Evolutionary conservation across 2,888 invertebrate genomes (phyloP), one percentile per base, ranked within the genome.

Genomic region (Drepana falcataria): DNA sequence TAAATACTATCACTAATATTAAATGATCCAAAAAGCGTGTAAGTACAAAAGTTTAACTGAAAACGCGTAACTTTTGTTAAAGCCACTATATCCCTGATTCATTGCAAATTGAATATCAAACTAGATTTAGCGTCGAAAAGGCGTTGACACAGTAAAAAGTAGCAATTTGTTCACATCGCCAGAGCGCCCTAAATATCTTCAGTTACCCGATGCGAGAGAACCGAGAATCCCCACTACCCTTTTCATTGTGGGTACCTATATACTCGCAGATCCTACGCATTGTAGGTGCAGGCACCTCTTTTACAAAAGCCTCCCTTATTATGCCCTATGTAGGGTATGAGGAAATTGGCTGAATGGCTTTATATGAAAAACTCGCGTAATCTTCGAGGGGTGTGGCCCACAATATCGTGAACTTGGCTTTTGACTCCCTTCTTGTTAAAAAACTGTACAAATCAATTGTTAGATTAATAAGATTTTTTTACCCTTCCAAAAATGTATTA

Each of bases 301-400:
- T 82, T 79, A 87, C 84, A 88, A 87, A 87, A 87, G 86, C 84
- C 79, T 84, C 81, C 84, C 83, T 87, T 89, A 89, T 91, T 88
- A 87, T 87, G 83, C 85, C 84, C 81, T 82, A 79, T 86, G 83
- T 85, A 82, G 87, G 85, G 85, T 90, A 87, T 87, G 83, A 87
- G 87, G 87, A 87, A 89, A 91, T 90, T 89, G 90, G 87, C 83
- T 87, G 85, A 87, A 89, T 89, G 82, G 88, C 85, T 85, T 87
- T 85, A 84, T 88, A 88, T 87, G 85, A 89, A 90, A 90, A 89
- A 87, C 83, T 87, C 85, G 68, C 82, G 87, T 87, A 88, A 89
- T 89, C 83, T 88, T 79, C 78, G 78, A 72, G 69, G 79, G 82
- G 81, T 80, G 77, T 79, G 78, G 75, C 75, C 81, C 75, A 82